Evolutionary conservation across 2,888 invertebrate genomes (phyloP), one percentile per base, ranked within the genome.

Genomic region (Ormyrus rosae): DNA sequence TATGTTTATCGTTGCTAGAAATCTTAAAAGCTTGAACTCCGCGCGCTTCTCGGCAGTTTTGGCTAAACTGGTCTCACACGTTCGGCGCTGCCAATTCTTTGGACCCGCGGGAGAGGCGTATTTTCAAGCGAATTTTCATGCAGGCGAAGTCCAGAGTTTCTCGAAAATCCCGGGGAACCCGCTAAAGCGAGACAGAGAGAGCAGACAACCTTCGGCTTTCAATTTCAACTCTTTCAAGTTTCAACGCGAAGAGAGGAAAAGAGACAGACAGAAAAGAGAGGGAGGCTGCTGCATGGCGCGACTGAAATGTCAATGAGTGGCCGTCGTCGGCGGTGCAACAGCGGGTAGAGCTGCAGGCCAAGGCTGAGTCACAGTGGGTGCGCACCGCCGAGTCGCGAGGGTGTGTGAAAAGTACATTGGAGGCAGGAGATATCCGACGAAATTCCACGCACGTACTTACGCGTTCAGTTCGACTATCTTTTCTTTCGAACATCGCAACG

Each of bases 281-380:
- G 56, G 55, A 55, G 69, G 7, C 51, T 7, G 56, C 46, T 10
- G 19, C 9, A 50, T 2, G 1, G 34, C 70, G 70, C 46, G 70
- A 60, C 58, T 70, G 70, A 70, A n/a, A 69, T 76, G 61, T 68
- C 58, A 61, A 53, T 69, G 68, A 69, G 68, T 69, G 19, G 70
- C 10, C 34, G 56, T 48, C 55, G 56, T 48, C 55, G 60, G 10
- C 3, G 55, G 63, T 63, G 34, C 34, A 34, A 56, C 45, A 48
- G 2, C 50, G 58, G 2, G 8, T 11, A 19, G 48, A 19, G 19
- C 19, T 19, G 19, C 19, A 46, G n/a, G n/a, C 46, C 5, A 46
- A 6, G 11, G 4, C 46, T 6, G 46, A 11, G 11, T 45, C 45
- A 63, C 63, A 7, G 46, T 63, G 48, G 7, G 48, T 63, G 45